Evolutionary conservation across 2,797 vertebrate genomes (phyloP), one percentile per base, ranked within the genome.

Genomic region (Enteromius fasciolatus): DNA sequence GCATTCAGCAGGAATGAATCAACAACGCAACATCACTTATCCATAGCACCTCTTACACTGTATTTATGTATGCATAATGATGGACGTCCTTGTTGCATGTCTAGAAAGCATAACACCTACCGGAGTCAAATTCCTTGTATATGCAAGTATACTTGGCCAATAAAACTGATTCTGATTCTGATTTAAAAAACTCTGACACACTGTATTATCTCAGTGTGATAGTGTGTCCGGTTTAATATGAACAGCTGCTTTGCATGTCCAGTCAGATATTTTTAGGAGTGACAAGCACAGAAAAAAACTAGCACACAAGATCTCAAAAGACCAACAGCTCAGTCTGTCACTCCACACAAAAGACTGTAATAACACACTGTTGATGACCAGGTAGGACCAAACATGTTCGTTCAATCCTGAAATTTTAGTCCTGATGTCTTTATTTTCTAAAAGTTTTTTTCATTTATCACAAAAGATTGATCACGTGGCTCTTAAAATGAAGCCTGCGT

Each of bases 251-350:
- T 59, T 57, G 64, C 15, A 36, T 61, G 72, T 59, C 70, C 39
- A 59, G 70, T 57, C 36, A 28, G 78, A 81, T 84, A 84, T 84
- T 80, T 81, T 80, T 84, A 81, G 83, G 11, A n/a, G n/a, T 70
- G 78, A 54, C 80, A 4, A 54, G 86, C 31, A 48, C 68, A 79
- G 18, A 76, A 72, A 7, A 33, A 25, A 48, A 66, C 36, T 28
- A 7, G 41, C 6, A 50, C 41, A 80, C 25, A 74, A 59, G 57
- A 25, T 78, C 59, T 39, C 31, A 28, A 68, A 70, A 73, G 82
- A 69, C 80, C 77, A 76, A 54, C 57, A 66, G 10, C 59, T 59
- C 48, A 80, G 36, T 20, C 69, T 67, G 23, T 23, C 46, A 39
- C 46, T 8, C 23, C 14, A 74, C 44, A 64, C 44, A 64, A 73